Percentiles rank a stretch among this genome's conserved stretches.
Evolutionary conservation across 53 echinoderm and acorn worm species (phyloP).

Genomic region (Apostichopus leukothele): DNA sequence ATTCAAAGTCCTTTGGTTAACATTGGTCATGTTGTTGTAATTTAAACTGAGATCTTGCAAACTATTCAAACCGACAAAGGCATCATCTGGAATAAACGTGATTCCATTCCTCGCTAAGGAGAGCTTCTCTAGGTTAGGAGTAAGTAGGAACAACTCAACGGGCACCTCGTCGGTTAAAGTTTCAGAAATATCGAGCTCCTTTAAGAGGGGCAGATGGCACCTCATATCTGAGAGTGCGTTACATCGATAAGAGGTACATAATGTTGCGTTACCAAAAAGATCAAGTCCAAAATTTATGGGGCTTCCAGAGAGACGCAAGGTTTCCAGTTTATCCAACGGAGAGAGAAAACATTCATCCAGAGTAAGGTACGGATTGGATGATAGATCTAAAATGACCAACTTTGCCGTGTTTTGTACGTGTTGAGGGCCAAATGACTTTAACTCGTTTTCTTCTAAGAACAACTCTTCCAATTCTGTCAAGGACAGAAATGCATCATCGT

Average conservation of each 20-base stretch:
- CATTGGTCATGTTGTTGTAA: slow-evolving; percentile 1
- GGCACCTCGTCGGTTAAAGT: background rate
- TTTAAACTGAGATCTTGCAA: background rate
- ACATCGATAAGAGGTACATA: slow-evolving; percentile 11
- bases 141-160: slow-evolving; percentile 1
- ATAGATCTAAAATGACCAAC: background rate
- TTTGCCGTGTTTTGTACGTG: background rate
- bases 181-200: slow-evolving; percentile 19
- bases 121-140: background rate
- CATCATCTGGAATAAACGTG: background rate
- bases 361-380: background rate
- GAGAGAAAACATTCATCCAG: background rate
- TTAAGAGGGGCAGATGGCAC: background rate
- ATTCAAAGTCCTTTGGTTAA: background rate
- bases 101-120: slow-evolving; percentile 5
- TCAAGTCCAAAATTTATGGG: background rate
- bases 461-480: background rate
- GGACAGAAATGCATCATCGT: slow-evolving; percentile 6
- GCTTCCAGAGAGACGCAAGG: background rate
- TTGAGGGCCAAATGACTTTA: background rate
- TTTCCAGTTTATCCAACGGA: background rate
- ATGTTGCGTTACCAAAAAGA: slow-evolving; percentile 9
- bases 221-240: slow-evolving; percentile 2
- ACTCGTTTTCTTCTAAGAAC: background rate
- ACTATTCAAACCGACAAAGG: background rate